Conservation (phyloP, 2,888 invertebrate genomes). For the Agrotis segetum region DNA sequence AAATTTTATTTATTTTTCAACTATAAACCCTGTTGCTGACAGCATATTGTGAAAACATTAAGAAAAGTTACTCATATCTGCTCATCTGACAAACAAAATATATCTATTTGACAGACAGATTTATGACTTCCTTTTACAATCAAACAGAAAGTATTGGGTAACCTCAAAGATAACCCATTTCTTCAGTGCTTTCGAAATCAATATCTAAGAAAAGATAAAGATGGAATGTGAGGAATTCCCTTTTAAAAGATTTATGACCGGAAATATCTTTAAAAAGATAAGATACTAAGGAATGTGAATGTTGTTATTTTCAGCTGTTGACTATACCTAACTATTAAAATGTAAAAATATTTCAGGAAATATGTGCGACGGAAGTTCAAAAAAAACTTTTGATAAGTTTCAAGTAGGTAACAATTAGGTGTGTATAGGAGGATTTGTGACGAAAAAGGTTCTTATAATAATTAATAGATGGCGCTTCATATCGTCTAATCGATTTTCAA, state of each 20-base stretch:
- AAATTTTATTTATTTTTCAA: too few species aligned
- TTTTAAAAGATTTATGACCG: conserved; percentile 20
- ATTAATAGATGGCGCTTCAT: too few species aligned
- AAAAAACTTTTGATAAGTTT: too few species aligned
- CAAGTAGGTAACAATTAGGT: too few species aligned
- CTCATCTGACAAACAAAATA: too few species aligned
- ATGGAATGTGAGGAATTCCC: conserved; percentile 41
- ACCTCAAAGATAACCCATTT: conserved; percentile 7
- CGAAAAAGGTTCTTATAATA: too few species aligned
- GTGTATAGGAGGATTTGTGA: too few species aligned
- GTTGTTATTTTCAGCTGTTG: not conserved
- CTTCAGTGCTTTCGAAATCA: conserved; percentile 28
- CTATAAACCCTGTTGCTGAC: too few species aligned
- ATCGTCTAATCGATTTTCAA: too few species aligned
- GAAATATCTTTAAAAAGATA: conserved; percentile 38
- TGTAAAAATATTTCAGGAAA: not conserved
- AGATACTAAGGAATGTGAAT: conserved; percentile 3
- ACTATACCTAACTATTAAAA: not conserved
- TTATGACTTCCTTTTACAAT: not conserved
- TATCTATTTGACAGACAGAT: not conserved
- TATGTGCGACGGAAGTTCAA: not conserved
- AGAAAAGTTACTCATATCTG: not conserved
- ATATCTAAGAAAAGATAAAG: conserved; percentile 24
- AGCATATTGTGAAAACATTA: not conserved
- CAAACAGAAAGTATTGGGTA: not conserved